Conservation (phyloP, 2,888 invertebrate species). For the Microchrysa polita region DNA sequence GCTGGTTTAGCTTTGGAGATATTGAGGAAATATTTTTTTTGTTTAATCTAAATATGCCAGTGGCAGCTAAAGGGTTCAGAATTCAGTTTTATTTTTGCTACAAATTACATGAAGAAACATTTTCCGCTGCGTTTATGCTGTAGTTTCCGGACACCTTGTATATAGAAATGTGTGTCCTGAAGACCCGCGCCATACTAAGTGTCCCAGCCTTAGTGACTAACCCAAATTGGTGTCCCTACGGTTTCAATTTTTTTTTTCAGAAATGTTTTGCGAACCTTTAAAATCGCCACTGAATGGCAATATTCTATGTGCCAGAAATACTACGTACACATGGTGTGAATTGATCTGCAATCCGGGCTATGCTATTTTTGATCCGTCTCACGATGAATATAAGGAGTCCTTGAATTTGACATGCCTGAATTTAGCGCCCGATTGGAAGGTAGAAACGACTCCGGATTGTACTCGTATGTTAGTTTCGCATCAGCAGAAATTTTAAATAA, state of each 20-base stretch:
- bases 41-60: too few relatives aligned
- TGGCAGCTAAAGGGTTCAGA: too few relatives aligned
- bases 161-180: too few relatives aligned
- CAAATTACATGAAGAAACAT: too few relatives aligned
- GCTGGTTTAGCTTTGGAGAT: too few relatives aligned
- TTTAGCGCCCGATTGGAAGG: constrained; percentile 61
- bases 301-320: constrained; percentile 64
- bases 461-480: constrained; percentile 59
- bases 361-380: constrained; percentile 62
- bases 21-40: too few relatives aligned
- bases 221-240: not conserved
- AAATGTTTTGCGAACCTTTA: constrained; percentile 62
- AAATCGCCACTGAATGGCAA: constrained; percentile 66
- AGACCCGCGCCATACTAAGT: too few relatives aligned
- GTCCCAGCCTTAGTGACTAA: not conserved
- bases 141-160: too few relatives aligned
- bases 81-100: too few relatives aligned
- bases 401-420: constrained; percentile 59
- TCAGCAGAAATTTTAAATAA: not conserved
- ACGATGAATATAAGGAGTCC: constrained; percentile 60
- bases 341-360: constrained; percentile 71
- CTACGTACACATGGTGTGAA: constrained; percentile 66
- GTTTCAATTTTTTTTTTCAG: constrained; percentile 50
- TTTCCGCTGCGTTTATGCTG: too few relatives aligned
- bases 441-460: constrained; percentile 68